Base-by-base conservation (phyloP, 2,888 invertebrate genomes). In the Diplolepis rosae region DNA sequence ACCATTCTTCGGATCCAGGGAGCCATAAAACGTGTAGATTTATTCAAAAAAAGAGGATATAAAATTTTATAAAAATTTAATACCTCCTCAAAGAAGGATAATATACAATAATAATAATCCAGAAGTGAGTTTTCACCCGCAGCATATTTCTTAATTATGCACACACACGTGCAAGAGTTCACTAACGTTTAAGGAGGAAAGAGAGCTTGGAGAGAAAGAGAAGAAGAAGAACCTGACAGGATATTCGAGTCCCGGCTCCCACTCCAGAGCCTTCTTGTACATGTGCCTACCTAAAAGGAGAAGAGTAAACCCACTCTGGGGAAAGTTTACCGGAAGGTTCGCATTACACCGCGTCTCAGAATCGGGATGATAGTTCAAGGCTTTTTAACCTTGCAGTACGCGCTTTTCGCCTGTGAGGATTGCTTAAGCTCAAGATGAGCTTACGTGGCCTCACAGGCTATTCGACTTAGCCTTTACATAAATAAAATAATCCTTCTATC, bases 311-410 rank as follows among this genome's bases (percentile, higher is more conserved):
- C 79, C 70, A 77, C 76, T 75, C 69, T 69, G 65, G 72, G 71
- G 70, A 76, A 76, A 77, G 75, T 73, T 81, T 80, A 77, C 79
- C 77, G 72, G 75, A 79, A 81, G 76, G 76, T 77, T 80, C 79
- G 80, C 78, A 75, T 80, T 79, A 79, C 78, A 75, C 70, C 70
- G 71, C 72, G 71, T 70, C 69, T 70, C 71, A 65, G 71, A 68
- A 70, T 66, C 67, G 68, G 30, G 70, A 76, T 27, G 24, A 27
- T 28, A 42, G 45, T 35, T 35, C 30, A 52, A 48, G 73, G 68
- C 72, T 68, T 72, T 75, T 68, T 72, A 76, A 71, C 69, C 74
- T 75, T 74, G 70, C 76, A 70, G 67, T 72, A 70, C 74, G 73
- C 76, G 73, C 74, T 76, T 79, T 80, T 75, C 74, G 77, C 77